Percentiles rank a stretch among this genome's conserved stretches.
These are phyloP conservation scores for Tangara arthus DNA, from an alignment of 2,797 vertebrate species.

Conservation along the genomic window DNA sequence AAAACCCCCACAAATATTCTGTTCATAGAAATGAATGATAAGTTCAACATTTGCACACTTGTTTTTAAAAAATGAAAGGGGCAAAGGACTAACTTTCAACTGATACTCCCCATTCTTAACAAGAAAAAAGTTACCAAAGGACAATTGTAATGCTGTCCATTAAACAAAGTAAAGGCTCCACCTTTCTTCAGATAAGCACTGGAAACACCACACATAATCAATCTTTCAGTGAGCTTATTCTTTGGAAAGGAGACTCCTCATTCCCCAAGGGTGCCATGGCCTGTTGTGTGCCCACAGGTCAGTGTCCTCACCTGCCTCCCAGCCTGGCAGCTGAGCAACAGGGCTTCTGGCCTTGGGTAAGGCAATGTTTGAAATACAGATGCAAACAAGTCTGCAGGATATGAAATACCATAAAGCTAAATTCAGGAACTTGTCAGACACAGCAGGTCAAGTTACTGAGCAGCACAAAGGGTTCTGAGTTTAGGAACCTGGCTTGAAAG, in stretches of 20 bases:
- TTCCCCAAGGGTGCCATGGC: neutral
- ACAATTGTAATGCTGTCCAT: neutral
- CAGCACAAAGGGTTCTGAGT: neutral
- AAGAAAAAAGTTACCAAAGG: neutral
- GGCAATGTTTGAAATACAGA: neutral
- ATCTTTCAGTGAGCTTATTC: neutral
- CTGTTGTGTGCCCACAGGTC: neutral
- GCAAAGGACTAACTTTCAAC: neutral
- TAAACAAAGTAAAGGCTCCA: neutral
- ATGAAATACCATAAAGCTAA: neutral
- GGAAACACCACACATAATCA: neutral
- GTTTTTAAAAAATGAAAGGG: neutral
- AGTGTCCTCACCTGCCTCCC: neutral
- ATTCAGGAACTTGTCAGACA: neutral
- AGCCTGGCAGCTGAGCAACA: neutral
- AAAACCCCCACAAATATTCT: accelerated
- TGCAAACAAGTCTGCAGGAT: neutral
- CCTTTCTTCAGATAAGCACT: neutral
- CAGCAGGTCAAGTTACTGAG: neutral
- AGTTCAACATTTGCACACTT: neutral
- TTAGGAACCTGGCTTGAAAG: neutral
- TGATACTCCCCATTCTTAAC: neutral
- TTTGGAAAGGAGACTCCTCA: neutral
- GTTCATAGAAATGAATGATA: neutral
- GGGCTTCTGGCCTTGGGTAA: neutral